Evolutionary conservation across 2,113 vertebrate species (phyloP), one percentile per base, ranked within the genome.

Genomic region (Osmerus mordax): DNA sequence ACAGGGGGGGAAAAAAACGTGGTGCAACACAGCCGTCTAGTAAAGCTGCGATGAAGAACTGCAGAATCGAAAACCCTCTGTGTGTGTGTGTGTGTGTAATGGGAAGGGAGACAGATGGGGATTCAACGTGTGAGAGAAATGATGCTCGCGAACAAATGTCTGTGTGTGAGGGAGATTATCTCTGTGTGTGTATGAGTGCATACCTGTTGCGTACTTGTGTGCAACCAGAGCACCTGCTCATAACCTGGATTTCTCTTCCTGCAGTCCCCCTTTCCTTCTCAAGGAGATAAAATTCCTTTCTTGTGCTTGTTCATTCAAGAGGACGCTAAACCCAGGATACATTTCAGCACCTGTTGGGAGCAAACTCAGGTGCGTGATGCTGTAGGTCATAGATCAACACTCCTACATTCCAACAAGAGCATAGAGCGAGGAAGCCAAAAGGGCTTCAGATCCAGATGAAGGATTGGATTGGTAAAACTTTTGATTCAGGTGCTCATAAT

Each of bases 321-420:
- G 12, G n/a, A 29, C 59, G 12, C 47, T 72, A 63, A 68, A 51
- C 65, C 70, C 32, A 11, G 52, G 19, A 21, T 56, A 23, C 53
- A 63, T 69, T 62, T 63, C 59, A 64, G 16, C 18, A 67, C 66
- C 23, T 18, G 52, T 62, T 25, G 58, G 54, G 58, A 47, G 55
- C 54, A 15, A 19, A 25, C 25, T 28, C 51, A 28, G 25, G 56
- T 63, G 16, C 21, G 21, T 56, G 47, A 69, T 28, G 18, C 41
- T 51, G 23, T 47, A 2, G 41, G 9, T 47, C 41, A 7, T 9
- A 8, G 41, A 11, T 47, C 41, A 9, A 12, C 41, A 2, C 9
- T 47, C 41, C 41, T 47, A 47, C 41, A 47, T 47, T 47, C 41
- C 58, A 59, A 59, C 19, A 7, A 58, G 56, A 21, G 32, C 41